Evolutionary conservation across 2,888 invertebrate species (phyloP).

Genomic region (Agrochola lota): DNA sequence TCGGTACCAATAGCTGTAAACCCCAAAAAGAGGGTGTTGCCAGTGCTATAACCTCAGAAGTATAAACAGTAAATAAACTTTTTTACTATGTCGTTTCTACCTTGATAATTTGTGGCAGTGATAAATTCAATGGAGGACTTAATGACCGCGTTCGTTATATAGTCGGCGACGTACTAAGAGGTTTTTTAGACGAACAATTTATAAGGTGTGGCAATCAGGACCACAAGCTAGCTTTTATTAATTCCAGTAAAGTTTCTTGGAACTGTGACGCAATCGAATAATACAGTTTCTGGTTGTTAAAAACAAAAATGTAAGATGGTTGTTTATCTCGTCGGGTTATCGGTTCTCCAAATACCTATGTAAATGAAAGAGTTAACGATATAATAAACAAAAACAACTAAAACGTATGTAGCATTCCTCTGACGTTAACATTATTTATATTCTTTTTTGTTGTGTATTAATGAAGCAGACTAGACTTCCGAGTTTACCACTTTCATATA

Average conservation of each 20-base stretch:
- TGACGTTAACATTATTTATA: slow-evolving; percentile 42
- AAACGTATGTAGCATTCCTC: slow-evolving; percentile 54
- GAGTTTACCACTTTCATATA: slow-evolving; percentile 37
- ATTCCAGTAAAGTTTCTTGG: slow-evolving; percentile 69
- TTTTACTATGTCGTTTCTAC: slow-evolving; percentile 65
- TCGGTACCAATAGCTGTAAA: slow-evolving; percentile 55
- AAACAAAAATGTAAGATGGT: slow-evolving; percentile 43
- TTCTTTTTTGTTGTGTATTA: slow-evolving; percentile 28
- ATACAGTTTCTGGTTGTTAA: slow-evolving; percentile 52
- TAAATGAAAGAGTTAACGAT: slow-evolving; percentile 63
- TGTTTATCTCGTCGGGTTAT: slow-evolving; percentile 62
- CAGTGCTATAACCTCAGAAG: slow-evolving; percentile 61
- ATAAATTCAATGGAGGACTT: slow-evolving; percentile 74
- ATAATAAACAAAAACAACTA: slow-evolving; percentile 60
- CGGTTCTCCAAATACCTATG: slow-evolving; percentile 65
- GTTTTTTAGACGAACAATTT: slow-evolving; percentile 73
- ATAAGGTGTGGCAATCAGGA: slow-evolving; percentile 73
- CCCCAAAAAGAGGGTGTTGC: slow-evolving; percentile 60
- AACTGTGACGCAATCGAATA: slow-evolving; percentile 68
- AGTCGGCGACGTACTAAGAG: slow-evolving; percentile 68
- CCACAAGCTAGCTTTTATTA: slow-evolving; percentile 70
- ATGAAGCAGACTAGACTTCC: slow-evolving; percentile 45
- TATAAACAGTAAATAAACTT: slow-evolving; percentile 68
- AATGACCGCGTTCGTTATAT: slow-evolving; percentile 72
- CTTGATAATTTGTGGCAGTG: slow-evolving; percentile 72